These are phyloP conservation scores for Pheosia tremula DNA, from an alignment of 2,888 invertebrate species.

Conservation along the genomic window DNA sequence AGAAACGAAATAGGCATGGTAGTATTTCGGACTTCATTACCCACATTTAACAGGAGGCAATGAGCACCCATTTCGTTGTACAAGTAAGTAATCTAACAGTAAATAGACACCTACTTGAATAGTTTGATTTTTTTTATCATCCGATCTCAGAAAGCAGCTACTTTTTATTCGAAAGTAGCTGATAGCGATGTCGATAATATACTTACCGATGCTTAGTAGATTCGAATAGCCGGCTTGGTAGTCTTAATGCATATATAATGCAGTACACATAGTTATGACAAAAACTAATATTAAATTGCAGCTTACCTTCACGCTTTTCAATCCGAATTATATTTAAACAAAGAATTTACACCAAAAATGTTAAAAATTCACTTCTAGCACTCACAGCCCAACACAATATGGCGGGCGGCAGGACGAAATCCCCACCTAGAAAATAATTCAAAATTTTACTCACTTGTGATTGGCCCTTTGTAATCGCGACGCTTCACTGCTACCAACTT, in stretches of 20 bases:
- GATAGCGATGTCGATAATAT: conserved; percentile 10
- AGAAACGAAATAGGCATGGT: background rate
- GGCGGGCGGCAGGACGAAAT: conserved; percentile 74
- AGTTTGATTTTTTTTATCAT: background rate
- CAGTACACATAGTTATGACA: conserved; percentile 55
- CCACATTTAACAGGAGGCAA: background rate
- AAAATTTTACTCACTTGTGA: conserved; percentile 66
- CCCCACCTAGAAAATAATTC: conserved; percentile 79
- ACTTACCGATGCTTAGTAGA: conserved; percentile 29
- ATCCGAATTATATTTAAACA: conserved; percentile 66
- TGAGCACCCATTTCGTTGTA: background rate
- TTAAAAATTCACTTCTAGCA: conserved; percentile 75
- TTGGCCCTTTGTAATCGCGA: conserved; percentile 65
- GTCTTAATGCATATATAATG: conserved; percentile 30
- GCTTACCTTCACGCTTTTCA: conserved; percentile 73
- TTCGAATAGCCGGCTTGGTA: conserved; percentile 34
- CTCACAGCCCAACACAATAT: conserved; percentile 83
- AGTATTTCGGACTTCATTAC: background rate
- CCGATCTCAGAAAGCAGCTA: conserved; percentile 6
- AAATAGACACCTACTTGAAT: background rate
- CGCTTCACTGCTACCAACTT: conserved; percentile 66
- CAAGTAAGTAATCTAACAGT: background rate
- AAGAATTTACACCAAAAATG: conserved; percentile 74
- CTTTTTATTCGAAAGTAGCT: conserved; percentile 11
- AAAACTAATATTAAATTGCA: conserved; percentile 65